These are phyloP conservation scores for Protosalanx chinensis DNA, from an alignment of 2,797 vertebrate species.

Conservation along the genomic window DNA sequence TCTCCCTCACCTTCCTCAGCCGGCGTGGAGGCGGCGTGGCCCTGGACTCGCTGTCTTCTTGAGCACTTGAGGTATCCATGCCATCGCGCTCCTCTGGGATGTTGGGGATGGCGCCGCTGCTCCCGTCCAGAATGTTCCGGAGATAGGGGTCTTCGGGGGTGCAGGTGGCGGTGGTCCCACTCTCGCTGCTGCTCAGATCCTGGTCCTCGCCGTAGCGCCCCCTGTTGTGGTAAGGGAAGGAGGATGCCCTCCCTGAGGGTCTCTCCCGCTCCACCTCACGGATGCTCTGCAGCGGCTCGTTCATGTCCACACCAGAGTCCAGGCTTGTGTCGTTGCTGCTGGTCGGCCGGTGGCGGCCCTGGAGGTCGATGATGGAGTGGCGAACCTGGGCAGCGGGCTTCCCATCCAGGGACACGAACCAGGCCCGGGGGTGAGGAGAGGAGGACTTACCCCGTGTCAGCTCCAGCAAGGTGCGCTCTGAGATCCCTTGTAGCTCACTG, in stretches of 20 bases:
- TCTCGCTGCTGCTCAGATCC: conserved; percentile 93
- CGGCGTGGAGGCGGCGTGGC: conserved; percentile 74
- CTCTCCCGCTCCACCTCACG: conserved; percentile 82
- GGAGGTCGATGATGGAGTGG: conserved; percentile 93
- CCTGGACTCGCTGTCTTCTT: conserved; percentile 74
- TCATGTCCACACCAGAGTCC: conserved; percentile 97
- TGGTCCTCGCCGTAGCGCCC: conserved; percentile 74
- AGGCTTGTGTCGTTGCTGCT: conserved; percentile 95
- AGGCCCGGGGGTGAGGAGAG: conserved; percentile 83
- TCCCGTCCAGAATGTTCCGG: conserved; percentile 82
- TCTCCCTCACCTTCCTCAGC: conserved; percentile 76
- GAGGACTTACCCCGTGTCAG: conserved; percentile 85
- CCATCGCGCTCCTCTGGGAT: conserved; percentile 75
- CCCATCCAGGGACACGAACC: conserved; percentile 95
- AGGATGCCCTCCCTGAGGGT: conserved; percentile 72
- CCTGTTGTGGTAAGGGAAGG: conserved; percentile 66
- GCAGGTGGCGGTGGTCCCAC: conserved; percentile 83
- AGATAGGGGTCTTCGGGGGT: conserved; percentile 86
- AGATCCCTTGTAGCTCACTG: conserved; percentile 90
- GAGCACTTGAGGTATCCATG: conserved; percentile 72
- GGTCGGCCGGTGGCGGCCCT: conserved; percentile 74
- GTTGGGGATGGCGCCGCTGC: conserved; percentile 78
- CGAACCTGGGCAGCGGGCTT: conserved; percentile 89
- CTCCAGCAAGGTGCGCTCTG: conserved; percentile 89
- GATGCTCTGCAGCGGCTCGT: conserved; percentile 81